phyloP scores from a whole-genome alignment of 2,113 vertebrate species.

The Chascanopsetta lugubris region DNA sequence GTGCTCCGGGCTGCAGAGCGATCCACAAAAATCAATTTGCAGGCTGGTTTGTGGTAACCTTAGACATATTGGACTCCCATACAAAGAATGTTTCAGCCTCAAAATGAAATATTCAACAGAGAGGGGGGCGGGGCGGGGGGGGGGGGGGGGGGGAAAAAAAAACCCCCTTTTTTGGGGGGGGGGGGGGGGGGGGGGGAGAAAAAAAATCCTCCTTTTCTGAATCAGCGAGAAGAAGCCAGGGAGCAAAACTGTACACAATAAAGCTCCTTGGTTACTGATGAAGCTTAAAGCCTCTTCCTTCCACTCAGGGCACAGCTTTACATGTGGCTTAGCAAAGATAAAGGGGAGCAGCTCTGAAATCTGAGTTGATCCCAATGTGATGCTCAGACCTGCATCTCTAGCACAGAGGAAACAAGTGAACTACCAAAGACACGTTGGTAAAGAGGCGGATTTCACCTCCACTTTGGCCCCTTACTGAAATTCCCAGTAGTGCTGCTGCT shows the following conservation, averaged over 20 bases:
- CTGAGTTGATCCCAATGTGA: neutral
- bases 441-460: conserved; percentile 13
- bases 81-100: conserved; percentile 39
- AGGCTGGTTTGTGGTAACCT: conserved; percentile 52
- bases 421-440: conserved; percentile 14
- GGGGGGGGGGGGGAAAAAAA: conserved; percentile 21
- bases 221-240: conserved; percentile 1
- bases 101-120: conserved; percentile 52
- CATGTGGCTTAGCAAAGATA: too few species aligned
- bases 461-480: conserved; percentile 12
- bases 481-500: too few species aligned
- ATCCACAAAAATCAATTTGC: conserved; percentile 65
- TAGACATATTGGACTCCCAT: conserved; percentile 62
- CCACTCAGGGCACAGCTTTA: too few species aligned
- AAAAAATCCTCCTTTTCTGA: conserved; percentile 12
- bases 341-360: too few species aligned
- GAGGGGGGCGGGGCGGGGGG: too few species aligned
- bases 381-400: neutral
- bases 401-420: conserved; percentile 33
- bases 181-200: too few species aligned
- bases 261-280: conserved; percentile 17
- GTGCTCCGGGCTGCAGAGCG: conserved; percentile 50
- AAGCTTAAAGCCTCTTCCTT: neutral
- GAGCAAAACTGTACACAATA: conserved; percentile 10
- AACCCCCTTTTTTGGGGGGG: conserved; percentile 11